Conservation (phyloP, 2,797 vertebrate species). For the Xenops minutus region DNA sequence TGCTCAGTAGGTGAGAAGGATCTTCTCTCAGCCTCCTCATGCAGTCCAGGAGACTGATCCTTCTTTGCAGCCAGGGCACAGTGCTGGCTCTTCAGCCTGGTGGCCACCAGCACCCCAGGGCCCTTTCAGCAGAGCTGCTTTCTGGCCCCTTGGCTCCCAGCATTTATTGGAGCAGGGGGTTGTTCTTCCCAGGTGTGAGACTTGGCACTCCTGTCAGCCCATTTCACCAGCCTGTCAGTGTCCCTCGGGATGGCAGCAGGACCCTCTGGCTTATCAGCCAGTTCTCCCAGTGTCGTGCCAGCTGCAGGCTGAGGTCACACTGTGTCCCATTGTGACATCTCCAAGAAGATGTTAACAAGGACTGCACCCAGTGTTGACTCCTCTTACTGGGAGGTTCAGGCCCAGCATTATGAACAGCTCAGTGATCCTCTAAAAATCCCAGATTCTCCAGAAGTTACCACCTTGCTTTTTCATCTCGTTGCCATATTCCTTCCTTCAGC, state of each 20-base stretch:
- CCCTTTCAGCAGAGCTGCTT: neutral
- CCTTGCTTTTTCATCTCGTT: neutral
- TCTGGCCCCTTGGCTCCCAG: neutral
- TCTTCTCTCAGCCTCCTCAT: neutral
- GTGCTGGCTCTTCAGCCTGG: neutral
- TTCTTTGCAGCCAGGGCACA: too few species aligned
- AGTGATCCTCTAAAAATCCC: neutral
- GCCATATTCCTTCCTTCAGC: neutral
- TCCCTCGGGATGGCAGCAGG: rapidly evolving
- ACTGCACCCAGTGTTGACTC: rapidly evolving
- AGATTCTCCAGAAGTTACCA: neutral
- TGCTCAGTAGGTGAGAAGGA: neutral
- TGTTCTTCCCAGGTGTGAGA: neutral
- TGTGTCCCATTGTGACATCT: neutral
- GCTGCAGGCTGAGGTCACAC: neutral
- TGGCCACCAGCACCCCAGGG: too few species aligned
- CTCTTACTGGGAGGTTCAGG: neutral
- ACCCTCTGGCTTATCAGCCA: rapidly evolving
- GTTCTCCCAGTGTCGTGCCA: neutral
- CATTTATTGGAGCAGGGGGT: neutral
- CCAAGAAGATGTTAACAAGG: neutral
- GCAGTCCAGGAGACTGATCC: neutral
- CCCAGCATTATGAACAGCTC: neutral
- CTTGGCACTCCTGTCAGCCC: neutral
- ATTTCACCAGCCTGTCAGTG: neutral